A percentile compares a stretch with the other conserved stretches of the same genome.
Conservation (phyloP, 2,113 vertebrate genomes). For the Rhinolophus ferrumequinum region DNA sequence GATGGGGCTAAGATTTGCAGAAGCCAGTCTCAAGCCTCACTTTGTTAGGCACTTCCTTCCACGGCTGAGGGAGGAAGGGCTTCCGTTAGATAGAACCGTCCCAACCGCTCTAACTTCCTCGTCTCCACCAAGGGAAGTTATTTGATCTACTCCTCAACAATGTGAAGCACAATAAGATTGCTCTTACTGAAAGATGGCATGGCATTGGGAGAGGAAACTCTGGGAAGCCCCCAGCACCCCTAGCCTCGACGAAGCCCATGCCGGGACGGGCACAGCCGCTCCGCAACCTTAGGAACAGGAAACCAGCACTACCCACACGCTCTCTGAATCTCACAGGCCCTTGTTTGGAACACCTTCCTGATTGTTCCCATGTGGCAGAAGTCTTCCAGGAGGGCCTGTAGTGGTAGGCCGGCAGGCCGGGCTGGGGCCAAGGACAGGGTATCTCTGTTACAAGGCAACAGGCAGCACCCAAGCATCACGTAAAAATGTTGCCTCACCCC, state of each 20-base stretch:
- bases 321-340: background rate
- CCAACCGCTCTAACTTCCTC: background rate
- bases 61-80: background rate
- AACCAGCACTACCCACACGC: background rate
- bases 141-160: background rate
- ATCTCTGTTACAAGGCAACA: background rate
- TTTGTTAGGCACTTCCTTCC: constrained; percentile 1
- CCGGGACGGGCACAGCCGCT: background rate
- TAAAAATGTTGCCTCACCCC: accelerated
- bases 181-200: background rate
- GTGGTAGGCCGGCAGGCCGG: background rate
- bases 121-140: background rate
- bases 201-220: background rate
- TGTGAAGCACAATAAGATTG: background rate
- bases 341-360: background rate
- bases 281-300: background rate
- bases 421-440: background rate
- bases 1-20: background rate
- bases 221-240: background rate
- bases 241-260: too few species aligned
- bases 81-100: constrained; percentile 1
- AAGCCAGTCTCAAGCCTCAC: background rate
- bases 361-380: background rate
- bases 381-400: background rate
- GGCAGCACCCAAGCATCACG: too few species aligned